Base-by-base conservation (phyloP, 2,888 invertebrate genomes). In the Ormyrus rosae region DNA sequence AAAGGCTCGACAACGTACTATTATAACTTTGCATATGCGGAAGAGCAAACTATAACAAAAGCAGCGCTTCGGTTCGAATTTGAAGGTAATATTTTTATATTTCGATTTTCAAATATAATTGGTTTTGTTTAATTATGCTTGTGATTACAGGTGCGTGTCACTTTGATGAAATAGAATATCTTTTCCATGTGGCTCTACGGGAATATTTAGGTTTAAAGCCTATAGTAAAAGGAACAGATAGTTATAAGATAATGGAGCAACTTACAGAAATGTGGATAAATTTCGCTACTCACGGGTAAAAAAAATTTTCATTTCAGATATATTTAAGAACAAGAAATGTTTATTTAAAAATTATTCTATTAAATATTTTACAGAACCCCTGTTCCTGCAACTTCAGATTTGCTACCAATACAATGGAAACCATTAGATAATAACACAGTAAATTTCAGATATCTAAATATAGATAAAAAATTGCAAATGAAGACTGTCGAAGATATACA, bases 211-310 rank as follows among this genome's bases (percentile, higher is more conserved):
- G 81, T 5, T 5, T 85, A 0, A 68, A 81, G 67, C 53, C 82
- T 6, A 64, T 78, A 1, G 9, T 53, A 13, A 61, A 73, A 7
- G 84, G 81, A 10, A 74, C 83, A 0, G 80, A 71, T 0, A 84
- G 83, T 0, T 81, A 85, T 50, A 83, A 69, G 61, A 51, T 89
- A 1, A 85, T 85, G 67, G 83, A 89, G 65, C 80, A 80, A 11
- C 75, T 90, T 45, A 87, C 86, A 0, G 84, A 87, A 82, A 84
- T 90, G 86, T 90, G 89, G 90, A 89, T 87, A 0, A 83, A 89
- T 77, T 90, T 90, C 60, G 90, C 90, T 0, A 90, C 86, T 81
- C 88, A 88, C 4, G 90, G 90, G 90, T 88, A 84, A 6, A 79
- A 2, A 3, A 34, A 34, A 34, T 34, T 34, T 34, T 34, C 4